Evolutionary conservation across 2,113 vertebrate species (phyloP).

Genomic region (Scomber colias): DNA sequence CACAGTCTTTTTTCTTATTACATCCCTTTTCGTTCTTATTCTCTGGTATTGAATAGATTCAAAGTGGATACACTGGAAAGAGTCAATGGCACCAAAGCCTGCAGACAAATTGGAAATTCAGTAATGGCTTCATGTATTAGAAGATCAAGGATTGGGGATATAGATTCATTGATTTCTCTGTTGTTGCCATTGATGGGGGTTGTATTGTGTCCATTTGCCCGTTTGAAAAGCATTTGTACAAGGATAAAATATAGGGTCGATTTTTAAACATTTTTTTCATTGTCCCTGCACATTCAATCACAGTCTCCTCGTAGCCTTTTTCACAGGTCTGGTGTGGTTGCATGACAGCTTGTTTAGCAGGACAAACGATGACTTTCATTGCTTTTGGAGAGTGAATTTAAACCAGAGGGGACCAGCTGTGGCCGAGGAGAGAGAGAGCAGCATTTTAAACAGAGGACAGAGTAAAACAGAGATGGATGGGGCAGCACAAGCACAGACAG

Average conservation of each 20-base stretch:
- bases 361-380: constrained; percentile 32
- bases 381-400: constrained; percentile 46
- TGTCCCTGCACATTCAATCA: not conserved
- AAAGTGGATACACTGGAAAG: not conserved
- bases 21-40: not conserved
- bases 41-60: constrained; percentile 5
- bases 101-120: constrained; percentile 41
- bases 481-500: constrained; percentile 14
- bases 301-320: not conserved
- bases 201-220: constrained; percentile 14
- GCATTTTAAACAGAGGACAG: constrained; percentile 52
- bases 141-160: constrained; percentile 25
- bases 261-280: not conserved
- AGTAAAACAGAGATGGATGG: constrained; percentile 55
- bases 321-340: not conserved
- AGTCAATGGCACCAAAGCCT: constrained; percentile 29
- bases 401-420: constrained; percentile 41
- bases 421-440: constrained; percentile 14
- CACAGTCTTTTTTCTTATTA: not conserved
- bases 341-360: constrained; percentile 18
- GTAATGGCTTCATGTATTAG: constrained; percentile 57
- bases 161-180: constrained; percentile 50
- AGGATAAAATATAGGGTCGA: not conserved
- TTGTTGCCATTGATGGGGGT: constrained; percentile 1
- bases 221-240: constrained; percentile 1